Percentiles rank a stretch among this genome's conserved stretches.
phyloP scores from a whole-genome alignment of 2,797 vertebrate species.

The Trachops cirrhosus region DNA sequence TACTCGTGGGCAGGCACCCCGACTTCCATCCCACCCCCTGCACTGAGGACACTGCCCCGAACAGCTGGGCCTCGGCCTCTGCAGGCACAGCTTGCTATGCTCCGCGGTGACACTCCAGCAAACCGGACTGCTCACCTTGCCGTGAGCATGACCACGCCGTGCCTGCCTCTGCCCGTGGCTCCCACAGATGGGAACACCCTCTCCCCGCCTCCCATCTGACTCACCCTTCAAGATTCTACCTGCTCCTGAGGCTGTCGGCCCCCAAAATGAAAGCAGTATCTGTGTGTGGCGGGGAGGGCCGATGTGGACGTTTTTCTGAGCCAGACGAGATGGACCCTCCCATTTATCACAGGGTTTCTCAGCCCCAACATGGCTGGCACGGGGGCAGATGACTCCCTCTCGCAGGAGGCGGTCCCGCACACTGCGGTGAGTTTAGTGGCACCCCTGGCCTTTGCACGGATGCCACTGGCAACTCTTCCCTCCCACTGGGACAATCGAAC shows the following conservation, averaged over 20 bases:
- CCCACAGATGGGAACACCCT: not conserved
- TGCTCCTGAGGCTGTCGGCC: not conserved
- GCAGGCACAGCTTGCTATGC: not conserved
- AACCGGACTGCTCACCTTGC: not conserved
- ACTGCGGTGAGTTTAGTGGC: rapidly evolving
- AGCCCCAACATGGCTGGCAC: not conserved
- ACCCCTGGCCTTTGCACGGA: not conserved
- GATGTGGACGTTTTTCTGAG: not conserved
- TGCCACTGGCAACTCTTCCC: not conserved
- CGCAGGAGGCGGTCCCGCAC: rapidly evolving
- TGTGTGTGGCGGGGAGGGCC: not conserved
- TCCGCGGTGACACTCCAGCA: rapidly evolving
- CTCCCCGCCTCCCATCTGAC: not conserved
- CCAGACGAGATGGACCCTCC: not conserved
- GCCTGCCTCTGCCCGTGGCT: not conserved
- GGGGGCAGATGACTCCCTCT: not conserved
- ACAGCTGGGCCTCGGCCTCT: not conserved
- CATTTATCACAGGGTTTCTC: not conserved
- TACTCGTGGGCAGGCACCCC: not conserved
- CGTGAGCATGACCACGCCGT: rapidly evolving
- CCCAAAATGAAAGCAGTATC: not conserved
- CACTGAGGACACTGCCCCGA: not conserved
- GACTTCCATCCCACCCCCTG: rapidly evolving
- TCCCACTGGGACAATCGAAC: not conserved
- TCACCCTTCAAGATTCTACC: not conserved